Conservation (phyloP, 2,888 invertebrate species). For the Melieria omissa region DNA sequence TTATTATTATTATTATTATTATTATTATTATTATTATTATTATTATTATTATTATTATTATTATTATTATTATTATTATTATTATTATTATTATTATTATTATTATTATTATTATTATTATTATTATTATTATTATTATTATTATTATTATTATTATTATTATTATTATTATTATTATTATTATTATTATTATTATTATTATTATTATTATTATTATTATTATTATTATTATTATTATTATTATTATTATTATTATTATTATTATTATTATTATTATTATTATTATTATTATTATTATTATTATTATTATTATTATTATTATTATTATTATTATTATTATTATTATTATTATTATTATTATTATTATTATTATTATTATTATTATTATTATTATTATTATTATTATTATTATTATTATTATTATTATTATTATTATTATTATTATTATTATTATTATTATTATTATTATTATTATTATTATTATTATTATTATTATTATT, state of each 20-base stretch:
- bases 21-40: conserved; percentile 2
- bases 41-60: conserved; percentile 4
- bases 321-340: conserved; percentile 4
- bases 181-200: conserved; percentile 4
- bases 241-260: conserved; percentile 2
- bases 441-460: conserved; percentile 4
- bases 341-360: conserved; percentile 4
- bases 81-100: conserved; percentile 4
- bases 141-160: conserved; percentile 4
- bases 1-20: conserved; percentile 4
- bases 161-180: conserved; percentile 4
- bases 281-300: conserved; percentile 4
- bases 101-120: conserved; percentile 4
- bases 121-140: conserved; percentile 4
- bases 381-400: conserved; percentile 4
- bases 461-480: conserved; percentile 4
- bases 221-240: conserved; percentile 4
- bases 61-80: conserved; percentile 2
- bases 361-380: conserved; percentile 4
- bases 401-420: conserved; percentile 4
- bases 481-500: conserved; percentile 1
- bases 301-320: conserved; percentile 4
- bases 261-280: conserved; percentile 2
- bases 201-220: conserved; percentile 4
- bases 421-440: conserved; percentile 4